phyloP scores from a whole-genome alignment of 2,113 vertebrate species.

The Camelus bactrianus region DNA sequence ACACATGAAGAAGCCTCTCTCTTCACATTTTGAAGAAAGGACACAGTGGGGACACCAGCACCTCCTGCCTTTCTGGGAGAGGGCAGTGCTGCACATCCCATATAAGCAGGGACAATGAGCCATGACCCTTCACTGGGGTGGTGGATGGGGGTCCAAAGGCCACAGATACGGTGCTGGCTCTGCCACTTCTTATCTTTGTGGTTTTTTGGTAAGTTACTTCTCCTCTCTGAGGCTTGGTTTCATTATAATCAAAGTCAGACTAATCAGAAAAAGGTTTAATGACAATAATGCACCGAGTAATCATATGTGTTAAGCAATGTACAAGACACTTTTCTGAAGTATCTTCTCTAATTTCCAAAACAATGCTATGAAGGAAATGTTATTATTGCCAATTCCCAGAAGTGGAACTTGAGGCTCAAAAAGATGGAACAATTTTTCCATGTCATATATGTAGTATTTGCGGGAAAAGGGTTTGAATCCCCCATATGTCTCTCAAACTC shows the following conservation, averaged over 20 bases:
- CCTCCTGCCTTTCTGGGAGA: no score
- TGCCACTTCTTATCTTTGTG: background rate
- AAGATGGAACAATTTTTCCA: background rate
- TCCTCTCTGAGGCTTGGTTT: background rate
- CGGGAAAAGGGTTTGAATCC: background rate
- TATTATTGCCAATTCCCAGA: background rate
- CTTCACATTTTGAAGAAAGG: background rate
- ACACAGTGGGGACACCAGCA: background rate
- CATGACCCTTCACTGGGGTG: no score
- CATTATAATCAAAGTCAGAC: background rate
- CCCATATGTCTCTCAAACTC: background rate
- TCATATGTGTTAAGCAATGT: background rate
- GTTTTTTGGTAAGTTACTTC: background rate
- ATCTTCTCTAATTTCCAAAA: background rate
- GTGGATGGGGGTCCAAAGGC: background rate
- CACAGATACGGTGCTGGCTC: rapidly evolving
- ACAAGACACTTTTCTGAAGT: background rate
- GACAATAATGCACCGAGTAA: background rate
- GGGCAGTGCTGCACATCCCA: background rate
- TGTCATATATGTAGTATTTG: rapidly evolving
- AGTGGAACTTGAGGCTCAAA: background rate
- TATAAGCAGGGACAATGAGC: background rate
- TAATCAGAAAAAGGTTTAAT: background rate
- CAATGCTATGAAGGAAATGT: background rate
- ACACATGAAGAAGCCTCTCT: background rate